Conservation (phyloP, 2,888 invertebrate genomes). For the Drosophila rellima region DNA sequence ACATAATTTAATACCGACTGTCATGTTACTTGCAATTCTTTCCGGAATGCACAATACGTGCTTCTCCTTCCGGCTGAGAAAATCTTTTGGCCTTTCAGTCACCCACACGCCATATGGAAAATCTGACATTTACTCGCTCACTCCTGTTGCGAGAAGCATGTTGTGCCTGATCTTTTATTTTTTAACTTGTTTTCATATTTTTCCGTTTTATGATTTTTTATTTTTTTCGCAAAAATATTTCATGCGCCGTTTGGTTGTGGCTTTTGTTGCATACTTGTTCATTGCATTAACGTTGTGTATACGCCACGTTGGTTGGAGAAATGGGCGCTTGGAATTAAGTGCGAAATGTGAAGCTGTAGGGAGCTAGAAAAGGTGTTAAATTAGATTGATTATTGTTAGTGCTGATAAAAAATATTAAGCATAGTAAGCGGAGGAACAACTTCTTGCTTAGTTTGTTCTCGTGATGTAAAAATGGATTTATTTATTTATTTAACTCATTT, state of each 20-base stretch:
- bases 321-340: slow-evolving; percentile 6
- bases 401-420: slow-evolving; percentile 5
- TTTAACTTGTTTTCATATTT: background rate
- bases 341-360: background rate
- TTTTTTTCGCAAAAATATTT: slow-evolving; percentile 33
- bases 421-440: background rate
- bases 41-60: slow-evolving; percentile 32
- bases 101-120: slow-evolving; percentile 33
- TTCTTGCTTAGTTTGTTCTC: background rate
- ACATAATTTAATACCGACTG: slow-evolving; percentile 33
- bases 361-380: background rate
- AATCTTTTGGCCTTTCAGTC: slow-evolving; percentile 1
- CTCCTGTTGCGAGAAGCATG: slow-evolving; percentile 37
- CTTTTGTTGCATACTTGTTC: background rate
- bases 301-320: slow-evolving; percentile 27
- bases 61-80: slow-evolving; percentile 2
- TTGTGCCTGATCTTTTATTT: background rate
- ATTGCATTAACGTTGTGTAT: slow-evolving; percentile 38
- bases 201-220: slow-evolving; percentile 1
- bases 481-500: too few species aligned
- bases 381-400: background rate
- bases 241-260: slow-evolving; percentile 3
- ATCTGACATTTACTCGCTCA: slow-evolving; percentile 47
- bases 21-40: slow-evolving; percentile 33
- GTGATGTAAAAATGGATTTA: too few species aligned